Percentiles rank a stretch among this genome's conserved stretches.
These are phyloP conservation scores for cat (Felis catus) DNA, from an alignment of 2,113 vertebrate species.

Conservation along the genomic window F.catus_Fca126_mat1.0 CM031419.1:12677001-12677500, in stretches of 20 bases:
- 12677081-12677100: not conserved
- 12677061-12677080: not conserved
- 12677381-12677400: not conserved
- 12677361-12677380: not conserved
- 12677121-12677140: fast-evolving
- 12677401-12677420: not conserved
- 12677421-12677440: not conserved
- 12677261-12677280: not conserved
- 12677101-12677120: not conserved
- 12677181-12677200: not conserved
- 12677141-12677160: not conserved
- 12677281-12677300: fast-evolving
- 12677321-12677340: not conserved
- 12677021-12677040: not conserved
- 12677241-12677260: not conserved
- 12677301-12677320: not conserved
- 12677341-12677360: not conserved
- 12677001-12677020: fast-evolving
- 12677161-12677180: not conserved
- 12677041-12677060: not conserved
- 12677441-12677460: not conserved
- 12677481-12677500: not conserved
- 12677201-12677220: not conserved
- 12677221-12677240: not conserved
- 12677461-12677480: fast-evolving